Base-by-base conservation (phyloP, 2,888 invertebrate genomes). In the Taenaris catops region DNA sequence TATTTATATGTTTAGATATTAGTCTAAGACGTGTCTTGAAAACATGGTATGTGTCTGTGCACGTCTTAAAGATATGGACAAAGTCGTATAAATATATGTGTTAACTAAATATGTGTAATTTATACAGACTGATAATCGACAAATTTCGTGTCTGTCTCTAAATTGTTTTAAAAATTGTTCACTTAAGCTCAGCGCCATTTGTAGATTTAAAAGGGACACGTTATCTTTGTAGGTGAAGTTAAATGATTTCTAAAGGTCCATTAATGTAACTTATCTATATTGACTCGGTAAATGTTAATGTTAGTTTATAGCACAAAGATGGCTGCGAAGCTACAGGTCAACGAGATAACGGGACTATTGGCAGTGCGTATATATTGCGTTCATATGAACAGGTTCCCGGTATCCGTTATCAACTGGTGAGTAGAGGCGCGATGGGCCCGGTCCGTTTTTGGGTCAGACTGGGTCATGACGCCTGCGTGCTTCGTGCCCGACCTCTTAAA, bases 401-500 rank as follows among this genome's bases (percentile, higher is more conserved):
- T 63, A 72, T 73, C 79, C 74, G 76, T 71, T 73, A 78, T 74
- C 69, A 71, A 72, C 63, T 68, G 63, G 70, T 60, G 60, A 59
- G 60, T 62, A 60, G 60, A 63, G 72, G 75, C 63, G 72, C 66
- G 72, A 73, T 68, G 64, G 68, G 63, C 63, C 71, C 64, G 62
- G 63, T 67, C 62, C 63, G 74, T 72, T 83, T 83, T 83, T 84
- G 78, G 84, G 84, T 86, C 84, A 81, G 71, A 63, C 65, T 79
- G 63, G 84, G 84, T 86, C 84, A 84, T 64, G 72, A 73, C 84
- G 84, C 84, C 74, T 84, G 84, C 84, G 83, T 76, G 60, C 54
- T 68, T 14, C 45, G 48, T 51, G 58, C 56, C 55, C 58, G 58
- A 65, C 67, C 70, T 58, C 62, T 62, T 52, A 47, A 69, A 63